Conservation (phyloP, 2,888 invertebrate genomes). For the Geotrupes spiniger region DNA sequence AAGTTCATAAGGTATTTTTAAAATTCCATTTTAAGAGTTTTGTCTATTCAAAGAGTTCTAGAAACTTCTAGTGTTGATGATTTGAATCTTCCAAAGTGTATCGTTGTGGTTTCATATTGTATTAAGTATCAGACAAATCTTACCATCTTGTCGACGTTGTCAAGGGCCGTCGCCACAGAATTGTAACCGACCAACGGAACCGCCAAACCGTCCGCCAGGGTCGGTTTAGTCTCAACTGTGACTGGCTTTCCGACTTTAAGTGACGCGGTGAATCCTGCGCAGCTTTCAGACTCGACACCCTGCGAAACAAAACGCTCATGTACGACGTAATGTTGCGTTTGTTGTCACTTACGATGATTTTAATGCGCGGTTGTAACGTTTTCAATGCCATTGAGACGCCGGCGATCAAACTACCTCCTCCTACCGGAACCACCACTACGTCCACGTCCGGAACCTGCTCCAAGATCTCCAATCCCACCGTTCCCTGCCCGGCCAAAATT, state of each 20-base stretch:
- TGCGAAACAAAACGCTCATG: conserved; percentile 35
- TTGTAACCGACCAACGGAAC: conserved; percentile 87
- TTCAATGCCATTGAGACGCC: conserved; percentile 84
- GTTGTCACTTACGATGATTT: conserved; percentile 63
- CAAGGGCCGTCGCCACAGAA: conserved; percentile 71
- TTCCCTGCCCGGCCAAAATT: conserved; percentile 89
- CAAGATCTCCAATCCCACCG: conserved; percentile 82
- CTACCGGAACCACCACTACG: conserved; percentile 83
- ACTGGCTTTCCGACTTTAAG: conserved; percentile 65
- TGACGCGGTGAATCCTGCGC: conserved; percentile 75
- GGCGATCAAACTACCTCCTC: conserved; percentile 85
- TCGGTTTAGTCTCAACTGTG: conserved; percentile 63
- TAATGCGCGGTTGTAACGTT: conserved; percentile 71
- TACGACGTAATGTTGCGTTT: background rate
- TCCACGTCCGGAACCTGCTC: conserved; percentile 83
- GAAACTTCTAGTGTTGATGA: too few relatives aligned
- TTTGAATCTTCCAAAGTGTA: too few relatives aligned
- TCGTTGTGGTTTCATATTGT: too few relatives aligned
- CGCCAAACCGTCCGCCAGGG: conserved; percentile 85
- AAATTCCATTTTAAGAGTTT: too few relatives aligned
- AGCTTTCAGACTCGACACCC: conserved; percentile 86
- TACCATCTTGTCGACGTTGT: conserved; percentile 73
- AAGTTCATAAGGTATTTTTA: too few relatives aligned
- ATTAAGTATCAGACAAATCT: too few relatives aligned
- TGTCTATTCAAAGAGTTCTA: too few relatives aligned